A percentile compares a stretch with the other conserved stretches of the same genome.
phyloP scores from a whole-genome alignment of 2,888 invertebrate species.

The Thumatha senex region DNA sequence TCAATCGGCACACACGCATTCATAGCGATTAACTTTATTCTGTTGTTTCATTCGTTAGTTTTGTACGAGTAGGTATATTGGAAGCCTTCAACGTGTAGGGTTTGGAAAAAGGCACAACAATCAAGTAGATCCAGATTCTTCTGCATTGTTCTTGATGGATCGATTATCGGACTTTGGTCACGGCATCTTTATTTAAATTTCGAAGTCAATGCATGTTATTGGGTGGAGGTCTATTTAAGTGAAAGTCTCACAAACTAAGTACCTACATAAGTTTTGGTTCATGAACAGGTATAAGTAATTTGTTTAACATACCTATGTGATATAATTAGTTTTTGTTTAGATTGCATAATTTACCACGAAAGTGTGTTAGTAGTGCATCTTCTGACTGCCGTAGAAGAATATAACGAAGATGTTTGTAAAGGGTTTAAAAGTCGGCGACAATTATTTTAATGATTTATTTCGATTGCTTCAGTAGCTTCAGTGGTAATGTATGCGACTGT shows the following conservation, averaged over 20 bases:
- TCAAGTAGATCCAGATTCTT: conserved; percentile 5
- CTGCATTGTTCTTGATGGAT: conserved; percentile 11
- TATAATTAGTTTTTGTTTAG: too few relatives aligned
- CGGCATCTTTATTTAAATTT: conserved; percentile 12
- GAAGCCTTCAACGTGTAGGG: conserved; percentile 23
- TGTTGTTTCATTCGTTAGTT: conserved; percentile 27
- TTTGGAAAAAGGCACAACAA: conserved; percentile 4
- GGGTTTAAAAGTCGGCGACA: too few relatives aligned
- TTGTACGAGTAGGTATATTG: conserved; percentile 17
- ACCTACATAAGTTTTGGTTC: conserved; percentile 13
- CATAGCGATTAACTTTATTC: conserved; percentile 25
- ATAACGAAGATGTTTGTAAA: too few relatives aligned
- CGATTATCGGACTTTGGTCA: conserved; percentile 12
- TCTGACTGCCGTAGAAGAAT: too few relatives aligned
- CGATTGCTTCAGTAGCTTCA: too few relatives aligned
- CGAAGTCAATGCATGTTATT: conserved; percentile 5
- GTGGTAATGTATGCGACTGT: too few relatives aligned
- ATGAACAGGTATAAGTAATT: background rate
- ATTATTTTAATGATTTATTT: too few relatives aligned
- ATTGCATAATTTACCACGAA: too few relatives aligned
- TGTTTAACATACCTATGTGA: too few relatives aligned
- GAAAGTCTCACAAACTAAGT: conserved; percentile 24
- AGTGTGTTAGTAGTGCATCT: too few relatives aligned
- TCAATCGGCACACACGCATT: conserved; percentile 48
- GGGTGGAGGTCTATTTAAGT: conserved; percentile 11